phyloP scores from a whole-genome alignment of 2,797 vertebrate species.

The Gadopsis bispinosus region DNA sequence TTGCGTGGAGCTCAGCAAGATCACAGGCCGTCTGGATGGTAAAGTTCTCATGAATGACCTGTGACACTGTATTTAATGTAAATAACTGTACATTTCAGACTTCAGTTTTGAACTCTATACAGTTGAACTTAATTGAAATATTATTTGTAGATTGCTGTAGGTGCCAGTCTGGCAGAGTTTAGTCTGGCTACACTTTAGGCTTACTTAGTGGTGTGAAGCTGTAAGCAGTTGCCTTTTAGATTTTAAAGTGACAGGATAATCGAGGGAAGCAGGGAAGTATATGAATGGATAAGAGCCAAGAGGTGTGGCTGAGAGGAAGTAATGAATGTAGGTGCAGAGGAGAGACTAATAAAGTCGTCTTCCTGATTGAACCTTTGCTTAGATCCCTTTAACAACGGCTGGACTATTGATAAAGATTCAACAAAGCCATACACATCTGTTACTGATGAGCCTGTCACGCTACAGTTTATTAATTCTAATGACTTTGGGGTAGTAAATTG shows the following conservation, averaged over 20 bases:
- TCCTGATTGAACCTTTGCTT: constrained; percentile 42
- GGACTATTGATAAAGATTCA: constrained; percentile 18
- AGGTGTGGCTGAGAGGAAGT: constrained; percentile 36
- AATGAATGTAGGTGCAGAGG: constrained; percentile 46
- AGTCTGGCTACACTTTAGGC: constrained; percentile 10
- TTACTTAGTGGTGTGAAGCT: constrained; percentile 16
- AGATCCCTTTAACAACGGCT: constrained; percentile 52
- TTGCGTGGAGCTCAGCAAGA: neutral
- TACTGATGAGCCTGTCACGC: constrained; percentile 11
- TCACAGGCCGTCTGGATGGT: neutral
- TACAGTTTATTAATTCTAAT: constrained; percentile 10
- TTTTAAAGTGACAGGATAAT: constrained; percentile 35
- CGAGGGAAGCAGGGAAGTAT: constrained; percentile 20
- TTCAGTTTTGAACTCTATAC: neutral
- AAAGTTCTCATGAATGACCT: neutral
- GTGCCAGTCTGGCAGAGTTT: neutral
- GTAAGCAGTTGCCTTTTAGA: constrained; percentile 18
- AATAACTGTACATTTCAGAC: neutral
- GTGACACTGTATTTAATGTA: neutral
- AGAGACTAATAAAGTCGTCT: constrained; percentile 40
- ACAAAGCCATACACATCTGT: constrained; percentile 26
- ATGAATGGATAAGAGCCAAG: constrained; percentile 40
- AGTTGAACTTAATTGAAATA: neutral
- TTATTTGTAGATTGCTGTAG: constrained; percentile 1
- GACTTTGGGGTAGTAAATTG: constrained; percentile 2